Base-by-base conservation (phyloP, 2,797 vertebrate species). In the Delichon dasypus region DNA sequence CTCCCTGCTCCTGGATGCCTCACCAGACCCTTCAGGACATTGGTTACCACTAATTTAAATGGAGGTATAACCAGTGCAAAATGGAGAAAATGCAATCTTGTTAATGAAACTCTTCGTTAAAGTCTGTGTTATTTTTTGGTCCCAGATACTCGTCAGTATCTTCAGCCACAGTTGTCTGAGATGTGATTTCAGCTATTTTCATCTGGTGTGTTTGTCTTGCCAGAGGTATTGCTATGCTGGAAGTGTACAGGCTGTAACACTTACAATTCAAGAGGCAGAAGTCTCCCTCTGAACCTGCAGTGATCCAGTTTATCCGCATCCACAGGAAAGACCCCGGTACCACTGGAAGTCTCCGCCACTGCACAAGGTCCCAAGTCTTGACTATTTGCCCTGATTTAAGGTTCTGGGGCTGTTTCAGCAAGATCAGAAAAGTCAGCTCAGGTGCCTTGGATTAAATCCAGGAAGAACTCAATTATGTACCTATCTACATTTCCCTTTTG, bases 401-500 rank as follows among this genome's bases (percentile, higher is more conserved):
- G 13, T 47, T 85, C 58, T 70, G 34, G 25, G 32, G 5, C 60
- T n/a, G 8, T 64, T 93, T 93, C 74, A 82, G 44, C 27, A 32
- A 18, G 19, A 86, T 40, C 29, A 91, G n/a, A 70, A 67, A n/a
- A 58, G 45, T 85, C 93, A 93, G 44, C 21, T 92, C 80, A 93
- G 90, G 91, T 96, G 38, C 66, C 81, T 75, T 85, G 90, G 80
- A 68, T 77, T 61, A 85, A 88, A 25, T 71, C 66, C 79, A 92
- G n/a, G 38, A 38, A 38, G 38, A 38, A 38, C 38, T 38, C 38
- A 38, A 38, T 38, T 38, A 38, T 12, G 11, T 38, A 38, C 38
- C 91, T 81, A 54, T 72, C 81, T 75, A 42, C 29, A 45, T 65
- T 93, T 94, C 88, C 88, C 40, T 88, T 96, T 89, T 80, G 42